Base-by-base conservation (phyloP, 2,888 invertebrate species). In the Drosophila lacicola region DNA sequence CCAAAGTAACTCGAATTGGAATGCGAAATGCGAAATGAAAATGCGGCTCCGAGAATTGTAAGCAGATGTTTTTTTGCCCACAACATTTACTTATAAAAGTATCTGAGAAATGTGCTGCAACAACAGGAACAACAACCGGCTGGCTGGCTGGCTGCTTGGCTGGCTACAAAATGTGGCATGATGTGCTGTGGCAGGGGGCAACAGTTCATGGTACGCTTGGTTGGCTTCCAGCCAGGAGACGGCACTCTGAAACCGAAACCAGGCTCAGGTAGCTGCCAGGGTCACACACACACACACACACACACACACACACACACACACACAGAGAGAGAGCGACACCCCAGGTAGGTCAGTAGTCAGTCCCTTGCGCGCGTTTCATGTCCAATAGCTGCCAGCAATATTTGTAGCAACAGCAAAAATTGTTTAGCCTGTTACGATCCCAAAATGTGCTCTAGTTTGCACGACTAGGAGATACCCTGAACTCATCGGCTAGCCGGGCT, bases 331-430 rank as follows among this genome's bases (percentile, higher is more conserved):
- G 19, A 54, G 54, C 10, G 13, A 13, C 8, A 42, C 44, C 11
- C 51, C 75, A 75, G 75, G 75, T 78, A 75, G 68, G 63, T 70
- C 65, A 64, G 36, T 29, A 37, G 51, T 51, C 65, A 45, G 64
- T 21, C 51, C 42, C 14, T 64, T 29, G 9, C 14, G 60, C 62
- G 56, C 58, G 51, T 60, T 72, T 68, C 57, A 57, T 57, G 56
- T 77, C 72, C 72, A 77, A 74, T 67, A 70, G 74, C 80, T 62
- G 62, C 21, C 51, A 72, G 77, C 77, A 65, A 64, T 41, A 67
- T 65, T 70, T 73, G 62, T 49, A 58, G 55, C 65, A 70, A 58
- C 64, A 62, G 29, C 29, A 29, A 61, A 70, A 54, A 39, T 67
- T 54, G 3, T 47, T 46, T 61, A 21, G 33, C 44, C 37, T 44